Base-by-base conservation (phyloP, 1,140 invertebrate species). In the Cotesia glomerata region DNA sequence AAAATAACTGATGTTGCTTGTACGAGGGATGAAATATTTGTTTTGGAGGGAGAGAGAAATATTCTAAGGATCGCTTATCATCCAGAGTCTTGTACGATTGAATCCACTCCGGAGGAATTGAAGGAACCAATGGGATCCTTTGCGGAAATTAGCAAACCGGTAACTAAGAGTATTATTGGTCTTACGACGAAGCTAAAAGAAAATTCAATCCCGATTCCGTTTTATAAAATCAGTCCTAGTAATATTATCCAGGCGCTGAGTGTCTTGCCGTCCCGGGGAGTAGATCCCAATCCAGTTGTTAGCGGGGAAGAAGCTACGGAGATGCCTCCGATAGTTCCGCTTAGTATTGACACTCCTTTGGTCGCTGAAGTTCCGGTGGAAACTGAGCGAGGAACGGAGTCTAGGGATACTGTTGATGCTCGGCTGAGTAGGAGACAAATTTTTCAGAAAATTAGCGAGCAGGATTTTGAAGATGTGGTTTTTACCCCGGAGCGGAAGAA, bases 11-110 rank as follows among this genome's bases (percentile, higher is more conserved):
- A 86, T 67, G 89, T 95, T 7, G 90, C 91, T 49, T 91, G 92
- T 36, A 88, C 89, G 75, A 90, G 90, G 79, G 91, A 93, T 76
- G 94, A 96, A 89, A 92, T 96, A 75, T 95, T 95, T 85, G 86
- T 96, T 59, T 82, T 96, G 72, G 90, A 93, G 82, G 91, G 91
- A 1, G 84, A 90, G 52, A 86, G 92, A 73, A 91, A 91, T 80
- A 87, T 94, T 59, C 84, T 93, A 72, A 85, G 93, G 32, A 88
- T 93, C 26, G 88, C 91, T 67, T 90, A 89, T 77, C 80, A 82
- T 73, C 89, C 89, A 9, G 90, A 91, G 81, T 73, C 75, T 35
- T 81, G 77, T 70, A 80, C 13, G 11, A 35, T 67, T n/a, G 74
- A 79, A 39, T 74, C 76, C 71, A 78, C 72, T 49, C 39, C 39